These are phyloP conservation scores for Ascidia mentula DNA, from an alignment of 23 tunicate species.

Conservation along the genomic window DNA sequence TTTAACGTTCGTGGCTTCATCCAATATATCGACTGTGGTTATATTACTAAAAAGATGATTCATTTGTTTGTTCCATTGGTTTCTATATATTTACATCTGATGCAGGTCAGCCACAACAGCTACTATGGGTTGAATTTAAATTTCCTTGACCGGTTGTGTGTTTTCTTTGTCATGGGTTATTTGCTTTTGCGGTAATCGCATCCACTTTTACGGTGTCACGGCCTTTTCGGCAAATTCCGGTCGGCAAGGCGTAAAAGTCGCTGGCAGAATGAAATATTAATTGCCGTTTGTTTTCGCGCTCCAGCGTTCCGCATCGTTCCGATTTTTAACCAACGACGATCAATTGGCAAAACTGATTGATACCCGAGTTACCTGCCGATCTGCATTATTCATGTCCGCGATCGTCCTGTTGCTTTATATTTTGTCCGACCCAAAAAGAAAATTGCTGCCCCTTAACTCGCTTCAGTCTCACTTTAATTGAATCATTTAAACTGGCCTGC, in stretches of 20 bases:
- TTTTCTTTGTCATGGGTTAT: too few relatives aligned
- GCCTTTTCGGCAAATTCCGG: neutral
- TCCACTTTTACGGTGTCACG: too few relatives aligned
- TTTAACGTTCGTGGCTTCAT: too few relatives aligned
- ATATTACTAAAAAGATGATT: too few relatives aligned
- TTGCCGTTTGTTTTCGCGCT: neutral
- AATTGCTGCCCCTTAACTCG: neutral
- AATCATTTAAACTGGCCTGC: neutral
- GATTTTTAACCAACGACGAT: neutral
- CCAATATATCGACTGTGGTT: too few relatives aligned
- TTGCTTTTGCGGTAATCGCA: too few relatives aligned
- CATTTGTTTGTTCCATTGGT: too few relatives aligned
- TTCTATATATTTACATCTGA: too few relatives aligned
- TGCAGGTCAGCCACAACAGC: too few relatives aligned
- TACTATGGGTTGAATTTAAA: too few relatives aligned
- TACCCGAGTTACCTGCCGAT: neutral
- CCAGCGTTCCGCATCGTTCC: neutral
- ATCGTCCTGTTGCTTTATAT: neutral
- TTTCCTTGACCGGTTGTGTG: too few relatives aligned
- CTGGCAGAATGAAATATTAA: neutral
- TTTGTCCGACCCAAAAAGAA: neutral
- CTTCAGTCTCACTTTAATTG: neutral
- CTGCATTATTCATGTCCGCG: neutral
- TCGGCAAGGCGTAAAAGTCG: neutral
- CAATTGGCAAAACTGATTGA: neutral